Percentiles rank a stretch among this genome's conserved stretches.
These are phyloP conservation scores for Meloidogyne floridensis DNA, from an alignment of 1,140 invertebrate genomes.

Conservation along the genomic window DNA sequence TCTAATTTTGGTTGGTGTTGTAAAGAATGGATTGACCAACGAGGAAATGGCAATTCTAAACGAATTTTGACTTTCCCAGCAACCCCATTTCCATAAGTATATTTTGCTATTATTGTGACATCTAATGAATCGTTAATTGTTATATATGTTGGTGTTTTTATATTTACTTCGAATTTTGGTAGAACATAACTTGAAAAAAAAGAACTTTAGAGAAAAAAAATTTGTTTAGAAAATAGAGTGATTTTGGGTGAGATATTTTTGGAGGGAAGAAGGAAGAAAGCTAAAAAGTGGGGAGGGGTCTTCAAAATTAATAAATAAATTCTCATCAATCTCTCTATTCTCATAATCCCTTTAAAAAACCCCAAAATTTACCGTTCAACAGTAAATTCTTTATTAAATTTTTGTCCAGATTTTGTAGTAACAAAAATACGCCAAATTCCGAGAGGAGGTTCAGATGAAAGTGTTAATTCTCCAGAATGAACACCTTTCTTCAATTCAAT, in stretches of 20 bases:
- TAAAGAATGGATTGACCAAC: constrained; percentile 47
- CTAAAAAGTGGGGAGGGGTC: no score
- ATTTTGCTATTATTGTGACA: constrained; percentile 73
- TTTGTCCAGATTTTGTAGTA: constrained; percentile 55
- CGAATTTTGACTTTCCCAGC: constrained; percentile 69
- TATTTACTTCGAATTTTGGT: constrained; percentile 74
- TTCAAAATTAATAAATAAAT: no score
- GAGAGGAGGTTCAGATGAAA: constrained; percentile 63
- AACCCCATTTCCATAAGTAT: constrained; percentile 77
- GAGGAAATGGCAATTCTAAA: constrained; percentile 59
- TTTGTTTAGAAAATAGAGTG: constrained; percentile 33
- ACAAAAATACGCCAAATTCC: constrained; percentile 60
- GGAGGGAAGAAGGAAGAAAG: no score
- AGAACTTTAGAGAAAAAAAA: background rate
- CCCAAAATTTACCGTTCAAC: constrained; percentile 64
- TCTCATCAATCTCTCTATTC: no score
- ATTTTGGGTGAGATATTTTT: no score
- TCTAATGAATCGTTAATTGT: constrained; percentile 70
- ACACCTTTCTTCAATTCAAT: constrained; percentile 56
- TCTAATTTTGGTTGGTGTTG: constrained; percentile 22
- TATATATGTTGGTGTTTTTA: constrained; percentile 72
- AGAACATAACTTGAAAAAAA: constrained; percentile 67
- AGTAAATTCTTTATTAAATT: constrained; percentile 66
- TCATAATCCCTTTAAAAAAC: no score
- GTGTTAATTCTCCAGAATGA: constrained; percentile 48